Evolutionary conservation across 2,113 vertebrate species (phyloP).

Genomic region (Monopterus albus): DNA sequence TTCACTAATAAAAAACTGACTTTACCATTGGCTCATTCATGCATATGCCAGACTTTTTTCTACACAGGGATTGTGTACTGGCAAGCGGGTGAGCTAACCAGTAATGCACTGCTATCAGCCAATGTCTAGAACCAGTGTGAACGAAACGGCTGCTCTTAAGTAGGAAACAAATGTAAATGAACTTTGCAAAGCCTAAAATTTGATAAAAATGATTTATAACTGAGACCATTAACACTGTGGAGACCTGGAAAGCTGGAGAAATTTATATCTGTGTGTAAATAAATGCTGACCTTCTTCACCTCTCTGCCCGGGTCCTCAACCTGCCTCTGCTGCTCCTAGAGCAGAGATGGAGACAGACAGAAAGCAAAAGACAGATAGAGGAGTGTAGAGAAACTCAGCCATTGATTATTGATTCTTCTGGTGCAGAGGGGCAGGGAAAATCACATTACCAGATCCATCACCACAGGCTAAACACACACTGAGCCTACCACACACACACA

Average conservation of each 20-base stretch:
- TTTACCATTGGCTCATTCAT: not conserved
- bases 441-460: conserved; percentile 49
- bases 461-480: conserved; percentile 12
- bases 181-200: not conserved
- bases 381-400: conserved; percentile 5
- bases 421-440: conserved; percentile 10
- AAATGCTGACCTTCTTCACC: conserved; percentile 89
- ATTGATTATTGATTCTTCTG: not conserved
- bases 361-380: not conserved
- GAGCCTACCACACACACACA: conserved; percentile 8
- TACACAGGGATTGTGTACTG: not conserved
- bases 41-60: not conserved
- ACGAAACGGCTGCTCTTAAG: no score
- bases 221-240: no score
- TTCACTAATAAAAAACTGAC: not conserved
- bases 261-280: not conserved
- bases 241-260: no score
- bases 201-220: no score
- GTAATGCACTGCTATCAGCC: no score
- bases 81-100: no score
- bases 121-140: not conserved
- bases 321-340: conserved; percentile 90
- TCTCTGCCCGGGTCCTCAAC: conserved; percentile 90
- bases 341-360: conserved; percentile 15
- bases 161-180: not conserved